phyloP scores from a whole-genome alignment of 1,140 invertebrate species.

The Condylostylus longicornis region DNA sequence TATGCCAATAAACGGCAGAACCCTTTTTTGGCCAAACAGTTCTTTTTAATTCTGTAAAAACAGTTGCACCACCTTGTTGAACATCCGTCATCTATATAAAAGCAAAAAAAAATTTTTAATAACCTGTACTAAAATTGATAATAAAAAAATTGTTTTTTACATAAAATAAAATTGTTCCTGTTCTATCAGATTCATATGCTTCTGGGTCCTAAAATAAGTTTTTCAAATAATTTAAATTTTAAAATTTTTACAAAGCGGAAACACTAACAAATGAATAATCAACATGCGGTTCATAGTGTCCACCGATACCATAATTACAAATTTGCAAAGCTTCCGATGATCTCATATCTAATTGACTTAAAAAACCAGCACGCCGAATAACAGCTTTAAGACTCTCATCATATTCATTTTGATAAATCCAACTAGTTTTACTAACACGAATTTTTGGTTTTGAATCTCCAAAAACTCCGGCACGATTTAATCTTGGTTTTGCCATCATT shows the following conservation, averaged over 20 bases:
- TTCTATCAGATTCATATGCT: no score
- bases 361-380: slow-evolving; percentile 49
- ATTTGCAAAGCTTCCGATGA: slow-evolving; percentile 88
- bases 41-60: slow-evolving; percentile 72
- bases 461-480: slow-evolving; percentile 82
- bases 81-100: slow-evolving; percentile 75
- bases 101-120: slow-evolving; percentile 54
- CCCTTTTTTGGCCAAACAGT: slow-evolving; percentile 60
- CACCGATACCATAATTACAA: slow-evolving; percentile 91
- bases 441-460: slow-evolving; percentile 78
- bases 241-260: no score
- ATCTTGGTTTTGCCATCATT: slow-evolving; percentile 62
- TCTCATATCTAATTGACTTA: slow-evolving; percentile 63
- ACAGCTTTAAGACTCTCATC: slow-evolving; percentile 54
- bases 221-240: background rate
- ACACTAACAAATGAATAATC: slow-evolving; percentile 63
- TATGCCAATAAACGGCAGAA: slow-evolving; percentile 84
- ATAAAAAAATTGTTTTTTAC: no score
- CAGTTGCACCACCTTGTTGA: slow-evolving; percentile 80
- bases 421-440: slow-evolving; percentile 90
- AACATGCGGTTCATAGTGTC: slow-evolving; percentile 93
- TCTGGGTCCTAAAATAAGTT: no score
- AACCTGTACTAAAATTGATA: no score
- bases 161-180: slow-evolving; percentile 5
- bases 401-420: slow-evolving; percentile 71